These are phyloP conservation scores for Micronycteris hirsuta DNA, from an alignment of 2,113 vertebrate genomes.

Conservation along the genomic window DNA sequence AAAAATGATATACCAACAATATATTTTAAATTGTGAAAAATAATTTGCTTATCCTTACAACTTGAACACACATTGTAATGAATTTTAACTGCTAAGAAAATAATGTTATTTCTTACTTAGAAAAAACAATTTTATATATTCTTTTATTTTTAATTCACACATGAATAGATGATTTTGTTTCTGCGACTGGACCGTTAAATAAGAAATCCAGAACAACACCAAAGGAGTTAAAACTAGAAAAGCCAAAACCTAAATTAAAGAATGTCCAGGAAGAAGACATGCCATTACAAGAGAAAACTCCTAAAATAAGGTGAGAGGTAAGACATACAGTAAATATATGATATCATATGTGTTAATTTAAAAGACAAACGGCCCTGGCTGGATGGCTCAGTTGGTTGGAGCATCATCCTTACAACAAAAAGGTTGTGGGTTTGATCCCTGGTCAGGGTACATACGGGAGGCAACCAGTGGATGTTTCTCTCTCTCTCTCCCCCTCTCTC, in stretches of 20 bases:
- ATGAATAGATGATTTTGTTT: constrained; percentile 88
- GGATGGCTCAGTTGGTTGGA: too few relatives aligned
- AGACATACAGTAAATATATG: background rate
- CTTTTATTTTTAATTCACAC: background rate
- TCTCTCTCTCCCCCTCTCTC: too few relatives aligned
- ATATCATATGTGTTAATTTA: background rate
- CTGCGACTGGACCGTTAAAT: constrained; percentile 78
- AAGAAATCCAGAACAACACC: constrained; percentile 84
- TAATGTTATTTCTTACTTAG: background rate
- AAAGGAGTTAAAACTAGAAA: constrained; percentile 76
- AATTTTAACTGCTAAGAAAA: constrained; percentile 34
- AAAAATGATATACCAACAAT: background rate
- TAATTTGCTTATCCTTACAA: background rate
- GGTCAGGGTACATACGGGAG: too few relatives aligned
- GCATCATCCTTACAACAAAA: too few relatives aligned
- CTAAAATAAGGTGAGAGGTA: constrained; percentile 82
- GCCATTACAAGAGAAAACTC: constrained; percentile 50
- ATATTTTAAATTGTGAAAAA: constrained; percentile 4
- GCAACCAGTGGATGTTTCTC: too few relatives aligned
- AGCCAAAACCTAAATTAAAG: constrained; percentile 74
- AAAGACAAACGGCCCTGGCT: background rate
- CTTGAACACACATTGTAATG: background rate
- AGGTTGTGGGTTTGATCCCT: too few relatives aligned
- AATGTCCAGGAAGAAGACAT: constrained; percentile 73
- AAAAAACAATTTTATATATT: background rate